phyloP scores from a whole-genome alignment of 30 jellyfish, hydroid and myxozoan genomes.

The Turritopsis dohrnii region DNA sequence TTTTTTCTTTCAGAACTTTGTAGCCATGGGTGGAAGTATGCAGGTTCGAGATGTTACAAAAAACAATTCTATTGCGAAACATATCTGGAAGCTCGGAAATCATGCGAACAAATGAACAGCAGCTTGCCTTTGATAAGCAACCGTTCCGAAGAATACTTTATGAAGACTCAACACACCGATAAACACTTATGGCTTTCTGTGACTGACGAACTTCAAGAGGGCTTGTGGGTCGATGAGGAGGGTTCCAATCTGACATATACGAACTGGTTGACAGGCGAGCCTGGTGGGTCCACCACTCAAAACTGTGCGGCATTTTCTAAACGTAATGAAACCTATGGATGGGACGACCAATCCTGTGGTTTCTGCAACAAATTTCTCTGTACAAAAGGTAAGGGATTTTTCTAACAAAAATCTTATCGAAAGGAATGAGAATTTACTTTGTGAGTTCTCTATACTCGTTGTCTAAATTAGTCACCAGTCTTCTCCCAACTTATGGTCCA shows the following conservation, averaged over 20 bases:
- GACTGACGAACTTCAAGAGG: not conserved
- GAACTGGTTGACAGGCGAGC: not conserved
- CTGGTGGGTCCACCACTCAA: not conserved
- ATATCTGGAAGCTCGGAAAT: not conserved
- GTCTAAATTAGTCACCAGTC: too few relatives aligned
- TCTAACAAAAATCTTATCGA: too few relatives aligned
- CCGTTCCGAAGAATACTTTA: not conserved
- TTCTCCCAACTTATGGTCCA: too few relatives aligned
- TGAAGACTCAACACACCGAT: not conserved
- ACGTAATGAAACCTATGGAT: not conserved
- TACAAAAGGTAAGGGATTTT: not conserved
- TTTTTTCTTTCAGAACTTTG: not conserved
- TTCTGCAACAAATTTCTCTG: constrained; percentile 14
- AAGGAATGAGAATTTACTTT: too few relatives aligned
- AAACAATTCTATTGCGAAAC: not conserved
- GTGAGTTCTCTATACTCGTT: too few relatives aligned
- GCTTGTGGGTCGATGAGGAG: not conserved
- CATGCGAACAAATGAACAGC: not conserved
- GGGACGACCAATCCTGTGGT: not conserved
- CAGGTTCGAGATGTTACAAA: not conserved
- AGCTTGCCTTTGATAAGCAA: not conserved
- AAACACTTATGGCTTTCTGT: not conserved
- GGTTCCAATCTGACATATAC: not conserved
- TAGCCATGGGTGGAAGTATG: not conserved
- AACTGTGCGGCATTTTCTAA: not conserved